These are phyloP conservation scores for Toxostoma redivivum DNA, from an alignment of 2,113 vertebrate species.

Conservation along the genomic window DNA sequence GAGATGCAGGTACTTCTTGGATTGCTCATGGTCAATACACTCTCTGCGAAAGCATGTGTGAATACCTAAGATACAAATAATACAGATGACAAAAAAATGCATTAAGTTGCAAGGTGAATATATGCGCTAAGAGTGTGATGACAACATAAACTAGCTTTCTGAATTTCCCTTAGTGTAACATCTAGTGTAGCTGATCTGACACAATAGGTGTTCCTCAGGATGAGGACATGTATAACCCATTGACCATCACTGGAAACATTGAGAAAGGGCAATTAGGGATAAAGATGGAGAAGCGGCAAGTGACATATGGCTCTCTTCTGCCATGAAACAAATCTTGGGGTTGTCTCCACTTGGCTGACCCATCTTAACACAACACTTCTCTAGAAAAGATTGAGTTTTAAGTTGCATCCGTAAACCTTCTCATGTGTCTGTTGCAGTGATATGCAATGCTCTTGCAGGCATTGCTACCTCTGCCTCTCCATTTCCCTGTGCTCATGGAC, in stretches of 20 bases:
- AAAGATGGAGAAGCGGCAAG: not conserved
- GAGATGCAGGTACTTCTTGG: not conserved
- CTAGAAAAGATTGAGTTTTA: not conserved
- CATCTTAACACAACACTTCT: not conserved
- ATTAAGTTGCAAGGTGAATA: not conserved
- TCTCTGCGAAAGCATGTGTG: not conserved
- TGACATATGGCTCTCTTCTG: not conserved
- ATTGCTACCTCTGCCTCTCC: not conserved
- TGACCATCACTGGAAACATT: too few relatives aligned
- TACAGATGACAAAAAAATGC: not conserved
- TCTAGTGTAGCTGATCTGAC: not conserved
- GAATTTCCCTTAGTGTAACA: not conserved
- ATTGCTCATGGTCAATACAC: not conserved
- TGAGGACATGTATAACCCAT: not conserved
- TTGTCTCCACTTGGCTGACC: not conserved
- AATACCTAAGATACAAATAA: not conserved
- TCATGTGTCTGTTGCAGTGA: not conserved
- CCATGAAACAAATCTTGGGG: not conserved
- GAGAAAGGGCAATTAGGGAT: not conserved
- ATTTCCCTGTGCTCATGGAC: not conserved
- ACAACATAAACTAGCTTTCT: not conserved
- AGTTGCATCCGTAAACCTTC: not conserved
- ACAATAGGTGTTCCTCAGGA: rapidly evolving
- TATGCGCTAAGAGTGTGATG: too few relatives aligned
- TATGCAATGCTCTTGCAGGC: not conserved